Evolutionary conservation across 2,113 vertebrate species (phyloP).

Genomic region (Dendropsophus ebraccatus): DNA sequence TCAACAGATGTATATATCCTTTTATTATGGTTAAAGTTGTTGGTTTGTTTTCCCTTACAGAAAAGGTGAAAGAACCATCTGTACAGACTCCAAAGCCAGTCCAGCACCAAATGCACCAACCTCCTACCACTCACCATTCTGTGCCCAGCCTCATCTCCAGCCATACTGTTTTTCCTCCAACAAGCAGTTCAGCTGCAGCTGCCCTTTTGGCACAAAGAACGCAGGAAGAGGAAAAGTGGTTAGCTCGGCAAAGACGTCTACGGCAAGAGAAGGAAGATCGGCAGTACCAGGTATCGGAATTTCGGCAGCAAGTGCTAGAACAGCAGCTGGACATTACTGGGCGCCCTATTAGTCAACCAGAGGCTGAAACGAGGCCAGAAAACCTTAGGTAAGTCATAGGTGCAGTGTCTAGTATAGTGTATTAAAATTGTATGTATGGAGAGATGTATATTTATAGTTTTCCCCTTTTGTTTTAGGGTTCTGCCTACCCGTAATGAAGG

Average conservation of each 20-base stretch:
- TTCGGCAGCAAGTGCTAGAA: conserved; percentile 95
- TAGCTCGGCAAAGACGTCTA: conserved; percentile 91
- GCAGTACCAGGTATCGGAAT: conserved; percentile 96
- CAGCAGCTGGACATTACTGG: conserved; percentile 91
- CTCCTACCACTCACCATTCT: conserved; percentile 75
- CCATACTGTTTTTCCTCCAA: conserved; percentile 84
- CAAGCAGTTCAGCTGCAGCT: conserved; percentile 75
- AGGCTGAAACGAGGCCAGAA: conserved; percentile 83
- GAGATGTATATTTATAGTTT: no score
- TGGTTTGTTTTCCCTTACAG: conserved; percentile 67
- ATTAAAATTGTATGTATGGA: no score
- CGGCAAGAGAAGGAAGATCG: conserved; percentile 97
- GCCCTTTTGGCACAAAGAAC: conserved; percentile 87
- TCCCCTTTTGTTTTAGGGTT: conserved; percentile 71
- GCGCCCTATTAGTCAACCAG: conserved; percentile 70
- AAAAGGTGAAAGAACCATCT: conserved; percentile 90
- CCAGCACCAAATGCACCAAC: conserved; percentile 81
- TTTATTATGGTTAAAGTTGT: background rate
- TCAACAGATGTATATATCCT: no score
- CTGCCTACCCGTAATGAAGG: conserved; percentile 83
- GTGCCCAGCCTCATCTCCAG: conserved; percentile 86
- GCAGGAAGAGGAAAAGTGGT: conserved; percentile 97
- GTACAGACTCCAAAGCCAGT: conserved; percentile 85
- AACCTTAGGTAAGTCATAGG: conserved; percentile 78
- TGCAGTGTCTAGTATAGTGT: background rate